Evolutionary conservation across 1,140 invertebrate species (phyloP), one percentile per base, ranked within the genome.

Genomic region (Catajapyx aquilonaris): DNA sequence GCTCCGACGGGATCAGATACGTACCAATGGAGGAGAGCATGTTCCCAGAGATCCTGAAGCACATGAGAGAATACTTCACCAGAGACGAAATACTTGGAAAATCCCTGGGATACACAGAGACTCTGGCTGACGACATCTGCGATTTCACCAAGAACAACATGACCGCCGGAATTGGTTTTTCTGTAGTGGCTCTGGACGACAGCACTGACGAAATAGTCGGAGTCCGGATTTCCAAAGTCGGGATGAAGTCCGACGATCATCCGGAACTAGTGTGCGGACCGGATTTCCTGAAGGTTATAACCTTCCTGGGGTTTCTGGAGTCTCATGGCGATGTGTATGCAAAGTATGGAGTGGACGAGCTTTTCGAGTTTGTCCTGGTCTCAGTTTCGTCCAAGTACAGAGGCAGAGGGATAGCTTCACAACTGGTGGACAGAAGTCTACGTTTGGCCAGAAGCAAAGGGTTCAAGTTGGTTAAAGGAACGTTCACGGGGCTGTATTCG

Each of bases 251-350:
- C n/a, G n/a, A n/a, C n/a, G n/a, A n/a, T n/a, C n/a, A n/a, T n/a
- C n/a, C n/a, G n/a, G n/a, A n/a, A n/a, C n/a, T n/a, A n/a, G n/a
- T n/a, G n/a, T n/a, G n/a, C n/a, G n/a, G n/a, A n/a, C n/a, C n/a
- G n/a, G n/a, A n/a, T n/a, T n/a, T n/a, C n/a, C n/a, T n/a, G n/a
- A n/a, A n/a, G n/a, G n/a, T n/a, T n/a, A n/a, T n/a, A n/a, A n/a
- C n/a, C n/a, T n/a, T n/a, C n/a, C n/a, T n/a, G n/a, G n/a, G n/a
- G n/a, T n/a, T n/a, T n/a, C n/a, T n/a, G n/a, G n/a, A n/a, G n/a
- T n/a, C n/a, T n/a, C n/a, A n/a, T 28, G 5, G 20, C 28, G 23
- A 40, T 35, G 31, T 40, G n/a, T 40, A 25, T 30, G 32, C 23
- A 11, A 25, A 17, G 13, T 35, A 35, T 32, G 35, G 35, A 20